Evolutionary conservation across 2,113 vertebrate genomes (phyloP), one percentile per base, ranked within the genome.

Genomic region (Hirundichthys speculiger): DNA sequence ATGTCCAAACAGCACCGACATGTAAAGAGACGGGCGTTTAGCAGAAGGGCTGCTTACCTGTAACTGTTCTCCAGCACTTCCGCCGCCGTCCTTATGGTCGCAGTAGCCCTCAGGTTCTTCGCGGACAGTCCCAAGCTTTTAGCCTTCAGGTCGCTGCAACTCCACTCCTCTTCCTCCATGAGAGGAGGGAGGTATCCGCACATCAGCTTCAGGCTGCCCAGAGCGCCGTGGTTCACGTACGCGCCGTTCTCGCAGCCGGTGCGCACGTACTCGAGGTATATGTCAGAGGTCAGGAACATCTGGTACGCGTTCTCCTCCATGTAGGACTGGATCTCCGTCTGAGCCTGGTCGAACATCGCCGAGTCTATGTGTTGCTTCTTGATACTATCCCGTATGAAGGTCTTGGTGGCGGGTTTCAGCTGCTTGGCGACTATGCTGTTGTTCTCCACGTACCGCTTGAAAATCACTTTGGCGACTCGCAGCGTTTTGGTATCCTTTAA

Each of bases 301-400:
- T 97, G 98, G 94, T 99, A 99, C 40, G 96, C 95, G 46, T 96
- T 98, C 87, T 98, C 96, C 86, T 99, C 97, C 97, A 99, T 98
- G 90, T 94, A 90, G 2, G 92, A 92, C 93, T 99, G 98, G 65
- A 99, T 94, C 89, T 99, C 98, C 22, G 94, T 97, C 89, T 99
- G 97, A 2, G 98, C 98, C 86, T 98, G 97, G 92, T 99, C 97
- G 61, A 99, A 99, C 96, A 99, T 99, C 69, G 94, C 90, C 0
- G 96, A 98, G 90, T 98, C 96, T 45, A 98, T 96, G 73, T 95
- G 96, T 79, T 98, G 96, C 77, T 94, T 96, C 93, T 96, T 97
- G 85, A 99, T 93, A 89, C 92, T 95, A 88, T 99, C 97, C 92
- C 93, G 86, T 81, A 99, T 94, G 88, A 96, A 97, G 81, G 94